Evolutionary conservation across 2,113 vertebrate species (phyloP).

Genomic region (Chloropsis hardwickii): DNA sequence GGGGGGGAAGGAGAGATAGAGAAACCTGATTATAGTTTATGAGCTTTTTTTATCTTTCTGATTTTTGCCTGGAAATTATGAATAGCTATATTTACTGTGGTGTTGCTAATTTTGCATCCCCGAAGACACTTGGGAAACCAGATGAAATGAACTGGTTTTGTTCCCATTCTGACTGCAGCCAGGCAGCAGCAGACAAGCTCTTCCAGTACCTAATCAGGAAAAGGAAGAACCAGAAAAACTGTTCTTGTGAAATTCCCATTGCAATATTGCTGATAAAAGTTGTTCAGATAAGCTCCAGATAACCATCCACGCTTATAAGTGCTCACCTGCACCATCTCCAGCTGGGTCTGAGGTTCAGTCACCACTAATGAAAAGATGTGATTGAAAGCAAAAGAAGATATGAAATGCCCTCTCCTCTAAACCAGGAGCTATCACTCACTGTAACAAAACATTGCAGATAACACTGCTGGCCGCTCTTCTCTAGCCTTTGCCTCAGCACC

Average conservation of each 20-base stretch:
- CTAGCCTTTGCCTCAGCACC: not conserved
- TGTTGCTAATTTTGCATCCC: not conserved
- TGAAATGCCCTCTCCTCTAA: constrained; percentile 18
- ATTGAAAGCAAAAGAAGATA: constrained; percentile 23
- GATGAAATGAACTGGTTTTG: not conserved
- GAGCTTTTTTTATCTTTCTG: not conserved
- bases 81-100: not conserved
- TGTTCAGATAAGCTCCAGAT: constrained; percentile 49
- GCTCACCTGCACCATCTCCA: constrained; percentile 44
- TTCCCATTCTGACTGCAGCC: not conserved
- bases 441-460: constrained; percentile 20
- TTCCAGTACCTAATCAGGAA: not conserved
- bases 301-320: constrained; percentile 35
- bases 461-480: not conserved
- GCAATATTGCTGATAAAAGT: constrained; percentile 24
- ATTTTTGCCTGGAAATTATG: not conserved
- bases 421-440: not conserved
- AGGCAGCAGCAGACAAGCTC: not conserved
- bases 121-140: not conserved
- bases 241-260: constrained; percentile 2
- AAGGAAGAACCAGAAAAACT: not conserved
- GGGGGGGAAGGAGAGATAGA: rapidly evolving
- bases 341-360: constrained; percentile 38
- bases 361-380: constrained; percentile 45
- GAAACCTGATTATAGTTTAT: not conserved